Evolutionary conservation across 2,797 vertebrate species (phyloP).

Genomic region (Malacoctenus gilli): DNA sequence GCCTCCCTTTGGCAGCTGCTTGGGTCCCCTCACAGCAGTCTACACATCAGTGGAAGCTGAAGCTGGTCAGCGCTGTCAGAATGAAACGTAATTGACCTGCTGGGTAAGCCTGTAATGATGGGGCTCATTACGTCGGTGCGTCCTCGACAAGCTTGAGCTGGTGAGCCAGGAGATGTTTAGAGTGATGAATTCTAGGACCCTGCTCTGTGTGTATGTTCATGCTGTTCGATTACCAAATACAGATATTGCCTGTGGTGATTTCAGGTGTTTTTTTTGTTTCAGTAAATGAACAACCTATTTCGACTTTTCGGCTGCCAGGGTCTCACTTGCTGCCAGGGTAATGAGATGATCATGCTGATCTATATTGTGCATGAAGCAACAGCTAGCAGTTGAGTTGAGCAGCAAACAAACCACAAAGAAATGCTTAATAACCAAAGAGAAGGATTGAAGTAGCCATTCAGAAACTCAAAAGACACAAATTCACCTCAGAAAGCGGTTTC

Average conservation of each 20-base stretch:
- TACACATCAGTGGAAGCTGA: slow-evolving; percentile 54
- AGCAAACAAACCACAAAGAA: too few species aligned
- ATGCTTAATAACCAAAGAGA: too few species aligned
- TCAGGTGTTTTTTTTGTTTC: background rate
- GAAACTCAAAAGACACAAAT: too few species aligned
- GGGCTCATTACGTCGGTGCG: slow-evolving; percentile 23
- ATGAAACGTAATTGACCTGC: slow-evolving; percentile 53
- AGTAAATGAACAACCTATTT: slow-evolving; percentile 15
- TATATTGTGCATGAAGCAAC: background rate
- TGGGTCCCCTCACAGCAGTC: slow-evolving; percentile 27
- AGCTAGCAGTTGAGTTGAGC: background rate
- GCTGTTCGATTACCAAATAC: slow-evolving; percentile 8
- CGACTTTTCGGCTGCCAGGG: background rate
- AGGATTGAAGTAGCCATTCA: too few species aligned
- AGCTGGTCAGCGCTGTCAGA: slow-evolving; percentile 63
- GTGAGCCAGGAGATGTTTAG: slow-evolving; percentile 44
- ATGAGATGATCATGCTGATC: slow-evolving; percentile 6
- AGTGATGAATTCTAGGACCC: slow-evolving; percentile 15
- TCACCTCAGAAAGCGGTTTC: too few species aligned
- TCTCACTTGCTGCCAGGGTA: slow-evolving; percentile 7
- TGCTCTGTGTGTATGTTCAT: slow-evolving; percentile 10
- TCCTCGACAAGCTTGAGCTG: slow-evolving; percentile 43
- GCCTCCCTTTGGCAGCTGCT: slow-evolving; percentile 50
- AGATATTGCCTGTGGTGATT: slow-evolving; percentile 6
- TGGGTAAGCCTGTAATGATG: slow-evolving; percentile 57